Base-by-base conservation (phyloP, 2,113 vertebrate species). In the Etia nguti region DNA sequence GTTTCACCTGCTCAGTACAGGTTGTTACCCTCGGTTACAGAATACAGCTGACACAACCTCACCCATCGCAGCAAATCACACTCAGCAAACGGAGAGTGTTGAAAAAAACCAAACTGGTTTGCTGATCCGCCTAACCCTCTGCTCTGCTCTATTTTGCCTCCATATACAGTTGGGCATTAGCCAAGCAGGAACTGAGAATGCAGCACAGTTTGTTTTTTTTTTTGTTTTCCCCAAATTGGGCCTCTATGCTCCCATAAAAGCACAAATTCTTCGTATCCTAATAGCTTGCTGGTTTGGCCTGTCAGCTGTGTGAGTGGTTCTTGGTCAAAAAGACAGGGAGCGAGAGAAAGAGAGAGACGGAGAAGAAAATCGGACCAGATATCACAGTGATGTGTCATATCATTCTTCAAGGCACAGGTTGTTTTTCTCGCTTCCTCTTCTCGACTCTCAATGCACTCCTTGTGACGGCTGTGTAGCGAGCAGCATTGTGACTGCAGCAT, bases 171-270 rank as follows among this genome's bases (percentile, higher is more conserved):
- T 56, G 65, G 54, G 20, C 56, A 55, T 60, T 8, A 46, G 77
- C 84, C 89, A 79, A 83, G n/a, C 55, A 87, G 91, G 89, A 93
- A 94, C 15, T 79, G 77, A 84, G 59, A 88, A 54, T 54, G 46
- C 65, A 46, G 65, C 70, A 29, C 15, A 2, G 48, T 43, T 79
- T 70, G n/a, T 70, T 41, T 70, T 24, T 46, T 43, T 55, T 57
- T 65, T 56, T 43, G 3, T 38, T 36, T 65, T 15, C 2, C 75
- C 80, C 41, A 75, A 83, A 83, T 13, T 16, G 89, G 88, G 90
- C 92, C 92, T 88, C 86, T 10, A 80, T 57, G 81, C 46, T 81
- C 77, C 57, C 60, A 83, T 89, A 89, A 89, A 93, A 95, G 82
- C 52, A 62, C 81, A 89, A 85, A 89, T 88, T 89, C 92, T 83